Base-by-base conservation (phyloP, 2,888 invertebrate genomes). In the Oeneis ivallda region DNA sequence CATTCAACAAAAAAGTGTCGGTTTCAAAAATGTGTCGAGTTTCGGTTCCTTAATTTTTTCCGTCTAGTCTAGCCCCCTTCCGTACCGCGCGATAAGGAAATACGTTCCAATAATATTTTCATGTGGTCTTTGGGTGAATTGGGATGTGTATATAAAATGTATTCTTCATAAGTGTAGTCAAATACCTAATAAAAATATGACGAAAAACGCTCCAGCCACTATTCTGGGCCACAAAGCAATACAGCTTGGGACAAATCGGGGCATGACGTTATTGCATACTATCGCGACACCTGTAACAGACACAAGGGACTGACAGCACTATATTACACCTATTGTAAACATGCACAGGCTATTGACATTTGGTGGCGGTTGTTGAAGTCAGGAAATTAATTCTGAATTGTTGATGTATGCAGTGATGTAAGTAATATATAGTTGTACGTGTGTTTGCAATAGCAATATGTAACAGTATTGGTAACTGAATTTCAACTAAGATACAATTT, bases 231-330 rank as follows among this genome's bases (percentile, higher is more conserved):
- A 77, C 77, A 76, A 77, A 71, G 70, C 71, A 72, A 73, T 73
- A 79, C 76, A 71, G 76, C 75, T 78, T 69, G 75, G 72, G 75
- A 73, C 76, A 76, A 79, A 80, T 80, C 74, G 73, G 71, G 74
- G 71, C 56, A 59, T 60, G 68, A 67, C 77, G 81, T 81, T 84
- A 85, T 85, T 85, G 84, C 80, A 78, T 72, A 75, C 78, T 78
- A 77, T 79, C 78, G 79, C 76, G 76, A 80, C 86, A 86, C 83
- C 86, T 86, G 88, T 79, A 80, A 79, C 76, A 81, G 84, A 87
- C 88, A 80, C 73, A 72, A 74, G 76, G 71, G 70, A 73, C 71
- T 74, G 73, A 77, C 78, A 73, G 75, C 74, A 79, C 79, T 78
- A 78, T 83, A 79, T 83, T 79, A 80, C 79, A 74, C 73, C 76